phyloP scores from a whole-genome alignment of 1,140 invertebrate species.

The Solenopsis fugax region DNA sequence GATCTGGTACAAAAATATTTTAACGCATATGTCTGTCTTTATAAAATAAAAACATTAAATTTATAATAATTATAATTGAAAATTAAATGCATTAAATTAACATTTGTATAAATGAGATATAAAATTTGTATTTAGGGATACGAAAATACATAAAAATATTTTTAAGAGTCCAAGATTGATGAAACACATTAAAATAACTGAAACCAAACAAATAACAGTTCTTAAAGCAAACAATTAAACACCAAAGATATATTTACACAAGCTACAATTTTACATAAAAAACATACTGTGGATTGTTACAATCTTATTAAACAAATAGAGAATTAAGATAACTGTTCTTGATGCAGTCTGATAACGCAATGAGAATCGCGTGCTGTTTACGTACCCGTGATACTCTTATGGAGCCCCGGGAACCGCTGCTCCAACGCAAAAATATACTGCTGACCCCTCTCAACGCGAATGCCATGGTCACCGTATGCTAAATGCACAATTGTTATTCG shows the following conservation, averaged over 20 bases:
- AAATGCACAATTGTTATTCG: slow-evolving; percentile 43
- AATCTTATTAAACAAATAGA: background rate
- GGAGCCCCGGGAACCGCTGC: slow-evolving; percentile 28
- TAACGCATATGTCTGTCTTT: background rate
- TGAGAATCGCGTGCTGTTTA: background rate
- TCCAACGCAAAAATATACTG: slow-evolving; percentile 66
- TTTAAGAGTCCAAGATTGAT: background rate
- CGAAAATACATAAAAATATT: background rate
- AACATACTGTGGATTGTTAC: background rate
- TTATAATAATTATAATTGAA: no score
- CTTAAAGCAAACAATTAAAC: background rate
- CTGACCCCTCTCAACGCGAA: slow-evolving; percentile 67
- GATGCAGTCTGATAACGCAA: background rate
- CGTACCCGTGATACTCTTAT: slow-evolving; percentile 67
- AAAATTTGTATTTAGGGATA: background rate
- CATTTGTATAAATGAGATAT: background rate
- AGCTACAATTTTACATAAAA: background rate
- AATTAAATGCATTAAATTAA: background rate
- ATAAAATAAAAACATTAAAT: background rate
- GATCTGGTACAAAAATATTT: background rate
- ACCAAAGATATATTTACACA: background rate
- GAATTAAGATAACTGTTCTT: background rate
- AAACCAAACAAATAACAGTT: no score
- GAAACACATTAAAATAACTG: background rate
- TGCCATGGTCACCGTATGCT: slow-evolving; percentile 70